Percentiles rank a stretch among this genome's conserved stretches.
Conservation (phyloP, 2,113 vertebrate genomes). For the Anoura caudifer region DNA sequence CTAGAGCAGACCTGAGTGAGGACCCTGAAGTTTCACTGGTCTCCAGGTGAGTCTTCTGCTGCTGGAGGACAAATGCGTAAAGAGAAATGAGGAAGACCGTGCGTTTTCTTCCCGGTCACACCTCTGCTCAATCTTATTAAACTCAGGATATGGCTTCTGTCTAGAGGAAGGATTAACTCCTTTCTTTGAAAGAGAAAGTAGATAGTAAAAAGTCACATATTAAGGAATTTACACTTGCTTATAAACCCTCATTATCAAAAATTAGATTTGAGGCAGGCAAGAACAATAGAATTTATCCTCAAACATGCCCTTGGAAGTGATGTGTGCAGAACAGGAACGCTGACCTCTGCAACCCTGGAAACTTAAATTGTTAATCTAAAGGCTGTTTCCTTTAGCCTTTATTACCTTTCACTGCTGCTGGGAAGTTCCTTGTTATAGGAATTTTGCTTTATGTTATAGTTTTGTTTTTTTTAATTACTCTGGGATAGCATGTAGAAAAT, state of each 20-base stretch:
- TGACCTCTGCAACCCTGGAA: not conserved
- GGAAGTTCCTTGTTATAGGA: not conserved
- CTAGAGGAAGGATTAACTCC: not conserved
- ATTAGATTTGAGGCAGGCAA: not conserved
- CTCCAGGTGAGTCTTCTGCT: not conserved
- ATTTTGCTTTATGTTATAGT: not conserved
- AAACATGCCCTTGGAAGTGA: constrained; percentile 1
- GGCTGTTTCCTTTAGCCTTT: not conserved
- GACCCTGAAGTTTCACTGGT: rapidly evolving
- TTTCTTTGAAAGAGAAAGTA: not conserved
- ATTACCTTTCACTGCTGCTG: not conserved
- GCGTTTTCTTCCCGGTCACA: not conserved
- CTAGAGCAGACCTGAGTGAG: not conserved
- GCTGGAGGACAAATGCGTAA: too few relatives aligned
- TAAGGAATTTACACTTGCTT: constrained; percentile 20
- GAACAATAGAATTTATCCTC: not conserved
- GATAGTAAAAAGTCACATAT: not conserved
- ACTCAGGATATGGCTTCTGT: not conserved
- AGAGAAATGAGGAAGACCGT: not conserved
- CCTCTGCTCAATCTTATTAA: not conserved
- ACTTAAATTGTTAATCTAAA: not conserved
- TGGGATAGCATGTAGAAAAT: not conserved
- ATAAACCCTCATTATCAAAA: constrained; percentile 34
- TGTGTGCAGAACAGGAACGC: not conserved
- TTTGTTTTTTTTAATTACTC: not conserved